Percentiles rank a stretch among this genome's conserved stretches.
Evolutionary conservation across 2,888 invertebrate genomes (phyloP).

Genomic region (Esperia sulphurella): DNA sequence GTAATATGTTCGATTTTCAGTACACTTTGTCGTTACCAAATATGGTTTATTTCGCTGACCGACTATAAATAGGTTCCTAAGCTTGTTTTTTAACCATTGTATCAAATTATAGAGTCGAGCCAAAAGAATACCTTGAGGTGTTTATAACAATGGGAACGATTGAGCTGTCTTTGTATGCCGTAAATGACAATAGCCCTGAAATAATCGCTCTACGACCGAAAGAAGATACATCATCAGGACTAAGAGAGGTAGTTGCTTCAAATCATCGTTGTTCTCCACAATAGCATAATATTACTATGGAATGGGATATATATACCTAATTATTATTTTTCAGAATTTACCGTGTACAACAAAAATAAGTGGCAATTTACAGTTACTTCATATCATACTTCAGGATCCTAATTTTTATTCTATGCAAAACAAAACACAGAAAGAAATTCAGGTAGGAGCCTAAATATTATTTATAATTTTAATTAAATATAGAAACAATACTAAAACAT

Average conservation of each 20-base stretch:
- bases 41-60: no score
- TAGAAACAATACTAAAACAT: no score
- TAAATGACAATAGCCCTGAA: slow-evolving; percentile 32
- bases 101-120: slow-evolving; percentile 20
- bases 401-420: slow-evolving; percentile 61
- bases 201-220: slow-evolving; percentile 27
- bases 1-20: no score
- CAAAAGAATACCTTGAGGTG: slow-evolving; percentile 50
- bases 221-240: no score
- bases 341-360: slow-evolving; percentile 14
- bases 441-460: slow-evolving; percentile 30
- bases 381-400: slow-evolving; percentile 54
- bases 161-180: slow-evolving; percentile 47
- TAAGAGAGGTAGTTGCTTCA: no score
- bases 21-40: no score
- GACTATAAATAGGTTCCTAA: no score
- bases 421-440: slow-evolving; percentile 40
- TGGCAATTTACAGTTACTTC: slow-evolving; percentile 41
- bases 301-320: no score
- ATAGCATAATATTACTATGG: no score
- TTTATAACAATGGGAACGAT: slow-evolving; percentile 63
- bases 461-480: no score
- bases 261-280: no score
- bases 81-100: no score
- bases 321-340: slow-evolving; percentile 12